Percentiles rank a stretch among this genome's conserved stretches.
phyloP scores from a whole-genome alignment of 2,888 invertebrate genomes.

The Ectemnius cavifrons region DNA sequence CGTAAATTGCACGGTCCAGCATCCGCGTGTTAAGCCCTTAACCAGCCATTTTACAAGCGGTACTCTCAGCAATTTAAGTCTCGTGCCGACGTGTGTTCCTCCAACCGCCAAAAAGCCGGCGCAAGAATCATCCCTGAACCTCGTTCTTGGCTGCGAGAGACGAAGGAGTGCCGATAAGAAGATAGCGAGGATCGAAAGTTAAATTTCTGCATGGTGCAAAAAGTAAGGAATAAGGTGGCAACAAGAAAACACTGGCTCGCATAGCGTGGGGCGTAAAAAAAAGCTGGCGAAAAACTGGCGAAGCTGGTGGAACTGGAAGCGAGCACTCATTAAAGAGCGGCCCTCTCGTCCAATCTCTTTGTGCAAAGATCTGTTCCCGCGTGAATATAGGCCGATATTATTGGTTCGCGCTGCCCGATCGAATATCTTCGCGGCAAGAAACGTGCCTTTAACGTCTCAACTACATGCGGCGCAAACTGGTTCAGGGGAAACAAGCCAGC shows the following conservation, averaged over 20 bases:
- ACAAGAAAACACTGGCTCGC: not conserved
- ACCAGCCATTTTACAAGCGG: no score
- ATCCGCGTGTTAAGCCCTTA: not conserved
- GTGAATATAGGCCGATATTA: constrained; percentile 40
- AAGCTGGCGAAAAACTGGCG: constrained; percentile 7
- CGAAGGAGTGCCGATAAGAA: not conserved
- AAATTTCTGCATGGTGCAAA: no score
- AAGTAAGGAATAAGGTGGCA: not conserved
- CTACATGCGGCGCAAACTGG: constrained; percentile 40
- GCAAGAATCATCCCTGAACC: not conserved
- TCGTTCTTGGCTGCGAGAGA: not conserved
- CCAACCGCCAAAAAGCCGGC: not conserved
- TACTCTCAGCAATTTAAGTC: not conserved
- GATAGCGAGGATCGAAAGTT: not conserved
- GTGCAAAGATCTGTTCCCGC: constrained; percentile 6
- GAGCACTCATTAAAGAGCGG: constrained; percentile 29
- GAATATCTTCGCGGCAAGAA: constrained; percentile 34
- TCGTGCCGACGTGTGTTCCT: not conserved
- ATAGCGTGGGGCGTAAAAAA: not conserved
- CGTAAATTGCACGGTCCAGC: not conserved
- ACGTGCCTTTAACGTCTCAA: constrained; percentile 53
- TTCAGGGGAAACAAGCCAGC: constrained; percentile 21
- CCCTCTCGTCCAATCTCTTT: not conserved
- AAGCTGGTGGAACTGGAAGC: constrained; percentile 22
- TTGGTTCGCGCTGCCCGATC: constrained; percentile 30